These are phyloP conservation scores for Philereme transversata DNA, from an alignment of 2,888 invertebrate genomes.

Conservation along the genomic window DNA sequence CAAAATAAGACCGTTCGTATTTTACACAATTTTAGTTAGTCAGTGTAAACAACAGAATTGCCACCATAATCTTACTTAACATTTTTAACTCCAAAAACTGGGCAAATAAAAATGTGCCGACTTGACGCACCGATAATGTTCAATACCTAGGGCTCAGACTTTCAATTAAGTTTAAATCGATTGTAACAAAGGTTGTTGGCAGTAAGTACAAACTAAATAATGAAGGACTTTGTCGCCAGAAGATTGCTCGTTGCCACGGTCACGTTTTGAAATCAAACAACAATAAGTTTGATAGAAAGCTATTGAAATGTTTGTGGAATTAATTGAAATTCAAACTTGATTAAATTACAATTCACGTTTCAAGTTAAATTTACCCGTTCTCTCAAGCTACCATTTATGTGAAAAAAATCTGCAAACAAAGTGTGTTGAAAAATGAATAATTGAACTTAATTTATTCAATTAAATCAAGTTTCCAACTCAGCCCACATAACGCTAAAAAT, in stretches of 20 bases:
- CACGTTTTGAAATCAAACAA: background rate
- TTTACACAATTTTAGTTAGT: too few relatives aligned
- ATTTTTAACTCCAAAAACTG: background rate
- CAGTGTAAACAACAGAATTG: too few relatives aligned
- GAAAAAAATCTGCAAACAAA: background rate
- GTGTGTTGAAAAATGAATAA: background rate
- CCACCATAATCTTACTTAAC: too few relatives aligned
- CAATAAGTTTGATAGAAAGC: background rate
- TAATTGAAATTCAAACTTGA: background rate
- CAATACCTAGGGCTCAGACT: conserved; percentile 9
- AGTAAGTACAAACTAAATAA: conserved; percentile 11
- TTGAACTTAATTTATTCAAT: conserved; percentile 1
- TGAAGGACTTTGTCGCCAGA: conserved; percentile 6
- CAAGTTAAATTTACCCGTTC: too few relatives aligned
- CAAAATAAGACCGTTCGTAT: too few relatives aligned
- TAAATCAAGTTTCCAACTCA: conserved; percentile 1
- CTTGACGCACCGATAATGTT: conserved; percentile 8
- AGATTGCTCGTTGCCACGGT: conserved; percentile 2
- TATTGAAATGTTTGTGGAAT: conserved; percentile 1
- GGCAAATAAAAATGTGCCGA: conserved; percentile 17
- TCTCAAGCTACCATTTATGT: too few relatives aligned
- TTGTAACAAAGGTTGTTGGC: conserved; percentile 8
- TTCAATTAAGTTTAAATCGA: conserved; percentile 14
- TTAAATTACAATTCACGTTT: too few relatives aligned
- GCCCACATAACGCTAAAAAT: background rate